phyloP scores from a whole-genome alignment of 2,113 vertebrate genomes.

The Egretta garzetta region DNA sequence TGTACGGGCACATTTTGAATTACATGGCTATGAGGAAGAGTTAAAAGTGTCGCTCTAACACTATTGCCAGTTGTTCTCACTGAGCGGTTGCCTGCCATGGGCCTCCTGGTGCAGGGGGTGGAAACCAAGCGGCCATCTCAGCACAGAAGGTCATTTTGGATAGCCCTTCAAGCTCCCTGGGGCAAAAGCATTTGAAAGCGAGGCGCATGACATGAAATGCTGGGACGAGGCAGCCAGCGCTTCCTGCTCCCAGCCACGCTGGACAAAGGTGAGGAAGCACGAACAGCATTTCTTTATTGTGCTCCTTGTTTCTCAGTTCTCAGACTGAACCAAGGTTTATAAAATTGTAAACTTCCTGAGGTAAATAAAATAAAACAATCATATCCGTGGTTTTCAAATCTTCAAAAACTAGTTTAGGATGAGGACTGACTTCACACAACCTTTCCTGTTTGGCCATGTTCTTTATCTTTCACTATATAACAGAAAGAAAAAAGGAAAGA shows the following conservation, averaged over 20 bases:
- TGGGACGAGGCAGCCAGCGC: neutral
- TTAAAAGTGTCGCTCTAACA: neutral
- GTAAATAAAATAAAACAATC: neutral
- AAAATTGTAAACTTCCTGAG: neutral
- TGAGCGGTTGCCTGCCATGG: neutral
- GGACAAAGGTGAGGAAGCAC: neutral
- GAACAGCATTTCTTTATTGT: neutral
- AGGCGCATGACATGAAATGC: neutral
- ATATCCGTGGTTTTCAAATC: neutral
- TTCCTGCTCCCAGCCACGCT: neutral
- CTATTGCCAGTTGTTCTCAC: neutral
- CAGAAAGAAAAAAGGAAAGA: neutral
- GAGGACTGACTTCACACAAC: neutral
- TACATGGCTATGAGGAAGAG: rapidly evolving
- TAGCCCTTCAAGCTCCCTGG: neutral
- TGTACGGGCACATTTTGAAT: neutral
- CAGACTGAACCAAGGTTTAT: neutral
- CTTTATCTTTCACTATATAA: neutral
- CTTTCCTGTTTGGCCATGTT: neutral
- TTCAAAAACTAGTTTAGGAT: neutral
- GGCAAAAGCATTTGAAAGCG: neutral
- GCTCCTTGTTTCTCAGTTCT: neutral
- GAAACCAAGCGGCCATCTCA: neutral
- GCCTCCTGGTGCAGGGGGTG: neutral
- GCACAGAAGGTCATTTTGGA: neutral